phyloP scores from a whole-genome alignment of 2,113 vertebrate genomes.

The Rhinopomastus cyanomelas region DNA sequence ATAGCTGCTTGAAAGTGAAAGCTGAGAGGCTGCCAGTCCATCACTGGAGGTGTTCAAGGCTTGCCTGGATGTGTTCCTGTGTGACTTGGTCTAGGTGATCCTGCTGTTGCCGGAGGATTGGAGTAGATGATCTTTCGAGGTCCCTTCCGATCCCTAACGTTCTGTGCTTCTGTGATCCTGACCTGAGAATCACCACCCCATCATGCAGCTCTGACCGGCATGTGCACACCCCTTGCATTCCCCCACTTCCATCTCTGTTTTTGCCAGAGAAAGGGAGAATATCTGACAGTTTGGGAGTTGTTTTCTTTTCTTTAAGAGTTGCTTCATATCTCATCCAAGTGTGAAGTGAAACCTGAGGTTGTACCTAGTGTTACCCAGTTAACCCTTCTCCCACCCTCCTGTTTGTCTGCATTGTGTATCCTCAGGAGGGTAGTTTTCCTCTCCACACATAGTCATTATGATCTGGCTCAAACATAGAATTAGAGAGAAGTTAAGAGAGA shows the following conservation, averaged over 20 bases:
- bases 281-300: not conserved
- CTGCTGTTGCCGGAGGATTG: too few species aligned
- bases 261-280: not conserved
- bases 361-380: not conserved
- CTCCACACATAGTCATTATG: rapidly evolving
- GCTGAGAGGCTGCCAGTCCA: not conserved
- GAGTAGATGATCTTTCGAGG: too few species aligned
- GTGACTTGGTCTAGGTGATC: too few species aligned
- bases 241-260: not conserved
- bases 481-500: not conserved
- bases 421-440: not conserved
- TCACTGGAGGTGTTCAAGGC: too few species aligned
- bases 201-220: rapidly evolving
- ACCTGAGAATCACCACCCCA: not conserved
- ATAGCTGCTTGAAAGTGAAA: rapidly evolving
- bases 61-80: too few species aligned
- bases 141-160: too few species aligned
- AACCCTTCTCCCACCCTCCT: not conserved
- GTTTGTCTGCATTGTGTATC: rapidly evolving
- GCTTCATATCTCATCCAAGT: not conserved
- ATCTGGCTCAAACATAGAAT: not conserved
- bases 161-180: too few species aligned
- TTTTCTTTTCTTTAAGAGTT: not conserved
- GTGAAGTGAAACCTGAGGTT: not conserved
- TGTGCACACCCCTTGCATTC: rapidly evolving